These are phyloP conservation scores for Poeciliopsis gracilis DNA, from an alignment of 2,797 vertebrate species.

Conservation along the genomic window DNA sequence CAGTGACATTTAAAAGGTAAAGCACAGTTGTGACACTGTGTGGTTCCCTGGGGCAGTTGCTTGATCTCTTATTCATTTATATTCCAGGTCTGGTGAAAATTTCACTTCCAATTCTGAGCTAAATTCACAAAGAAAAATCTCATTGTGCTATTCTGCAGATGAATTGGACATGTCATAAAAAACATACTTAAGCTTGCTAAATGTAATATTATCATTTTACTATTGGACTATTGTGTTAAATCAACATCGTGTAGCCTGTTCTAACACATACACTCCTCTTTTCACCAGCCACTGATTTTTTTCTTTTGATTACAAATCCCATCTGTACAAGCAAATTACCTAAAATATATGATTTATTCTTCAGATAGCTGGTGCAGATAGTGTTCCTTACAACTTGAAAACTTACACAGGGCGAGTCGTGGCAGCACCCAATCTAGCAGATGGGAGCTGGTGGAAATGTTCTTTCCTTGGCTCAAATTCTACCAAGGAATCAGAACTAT, in stretches of 20 bases:
- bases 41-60: neutral
- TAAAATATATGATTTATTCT: too few relatives aligned
- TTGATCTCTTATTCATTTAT: neutral
- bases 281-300: too few relatives aligned
- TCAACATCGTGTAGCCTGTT: neutral
- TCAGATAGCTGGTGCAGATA: too few relatives aligned
- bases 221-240: neutral
- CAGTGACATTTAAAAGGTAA: slow-evolving; percentile 5
- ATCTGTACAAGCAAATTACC: too few relatives aligned
- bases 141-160: neutral
- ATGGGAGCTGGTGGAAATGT: too few relatives aligned
- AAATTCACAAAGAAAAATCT: neutral
- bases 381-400: too few relatives aligned
- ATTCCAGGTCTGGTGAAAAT: neutral
- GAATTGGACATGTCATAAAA: neutral
- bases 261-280: neutral
- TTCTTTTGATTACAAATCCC: too few relatives aligned
- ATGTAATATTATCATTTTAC: neutral
- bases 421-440: too few relatives aligned
- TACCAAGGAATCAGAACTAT: too few relatives aligned
- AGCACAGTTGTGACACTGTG: neutral
- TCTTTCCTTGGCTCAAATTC: too few relatives aligned
- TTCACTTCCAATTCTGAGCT: neutral
- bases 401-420: too few relatives aligned
- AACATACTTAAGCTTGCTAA: neutral